Evolutionary conservation across 2,888 invertebrate species (phyloP), one percentile per base, ranked within the genome.

Genomic region (Pyrrhosoma nymphula): DNA sequence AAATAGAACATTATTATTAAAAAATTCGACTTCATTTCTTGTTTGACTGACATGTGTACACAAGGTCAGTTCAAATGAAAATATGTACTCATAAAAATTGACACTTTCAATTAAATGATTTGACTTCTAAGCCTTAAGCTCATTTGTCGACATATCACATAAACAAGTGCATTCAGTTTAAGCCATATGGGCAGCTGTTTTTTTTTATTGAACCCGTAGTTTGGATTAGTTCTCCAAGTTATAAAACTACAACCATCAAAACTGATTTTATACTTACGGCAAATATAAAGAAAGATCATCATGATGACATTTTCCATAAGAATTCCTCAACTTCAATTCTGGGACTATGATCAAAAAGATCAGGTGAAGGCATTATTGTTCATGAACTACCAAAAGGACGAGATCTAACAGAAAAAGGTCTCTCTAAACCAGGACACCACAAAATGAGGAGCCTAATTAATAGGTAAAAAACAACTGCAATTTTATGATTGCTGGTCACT

Each of bases 401-500:
- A 93, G 93, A 93, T 93, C 93, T 93, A 47, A 91, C 18, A 93
- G 26, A 93, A 91, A 0, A 56, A 30, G 47, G 47, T 8, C 47
- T 47, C 35, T 35, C 39, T 63, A 91, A 89, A 69, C 47, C 75
- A 93, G 23, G 39, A 69, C 75, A 75, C 47, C 93, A 93, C 82
- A 16, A n/a, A 47, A 26, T 26, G 23, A 47, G 56, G 23, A 75
- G 69, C 69, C 93, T 63, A 16, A 60, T 16, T 23, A 91, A 69
- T 16, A 47, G 39, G 63, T 69, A 75, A 26, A 39, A 93, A 63
- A 69, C 26, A 69, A 82, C 63, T 93, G 69, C 82, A 82, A 82
- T 35, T 26, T 30, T 35, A 35, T 35, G 14, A 82, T 35, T 82
- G 30, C 35, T 35, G 82, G 82, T 82, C 82, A 30, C 35, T 82